Conservation (phyloP, 2,888 invertebrate species). For the Patella pellucida region DNA sequence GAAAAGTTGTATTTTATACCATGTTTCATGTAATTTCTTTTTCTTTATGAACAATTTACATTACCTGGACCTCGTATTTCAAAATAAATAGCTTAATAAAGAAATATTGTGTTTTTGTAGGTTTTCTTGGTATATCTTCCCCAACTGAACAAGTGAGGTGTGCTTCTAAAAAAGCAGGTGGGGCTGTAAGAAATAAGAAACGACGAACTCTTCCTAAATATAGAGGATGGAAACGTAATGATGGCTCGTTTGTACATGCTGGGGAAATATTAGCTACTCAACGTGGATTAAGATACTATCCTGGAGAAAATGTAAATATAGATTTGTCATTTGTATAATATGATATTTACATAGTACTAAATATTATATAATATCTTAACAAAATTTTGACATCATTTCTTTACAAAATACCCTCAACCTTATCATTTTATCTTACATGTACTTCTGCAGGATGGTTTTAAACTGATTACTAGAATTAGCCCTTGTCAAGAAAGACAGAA, state of each 20-base stretch:
- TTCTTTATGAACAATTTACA: too few species aligned
- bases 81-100: not conserved
- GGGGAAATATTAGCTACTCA: conserved; percentile 64
- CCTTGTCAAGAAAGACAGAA: too few species aligned
- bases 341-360: not conserved
- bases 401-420: too few species aligned
- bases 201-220: conserved; percentile 48
- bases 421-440: too few species aligned
- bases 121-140: conserved; percentile 8
- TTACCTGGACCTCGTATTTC: too few species aligned
- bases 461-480: too few species aligned
- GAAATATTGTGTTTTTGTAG: not conserved
- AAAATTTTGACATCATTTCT: too few species aligned
- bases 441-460: too few species aligned
- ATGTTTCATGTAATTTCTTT: too few species aligned
- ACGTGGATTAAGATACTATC: conserved; percentile 62
- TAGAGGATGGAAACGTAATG: conserved; percentile 55
- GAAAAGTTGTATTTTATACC: too few species aligned
- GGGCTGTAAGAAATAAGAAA: conserved; percentile 48
- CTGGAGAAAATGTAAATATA: conserved; percentile 68
- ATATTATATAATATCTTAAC: too few species aligned
- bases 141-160: conserved; percentile 22
- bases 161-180: conserved; percentile 55
- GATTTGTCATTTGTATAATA: not conserved
- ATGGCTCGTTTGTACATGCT: conserved; percentile 66